These are phyloP conservation scores for Scaptomyza hsui DNA, from an alignment of 1,140 invertebrate genomes.

Conservation along the genomic window DNA sequence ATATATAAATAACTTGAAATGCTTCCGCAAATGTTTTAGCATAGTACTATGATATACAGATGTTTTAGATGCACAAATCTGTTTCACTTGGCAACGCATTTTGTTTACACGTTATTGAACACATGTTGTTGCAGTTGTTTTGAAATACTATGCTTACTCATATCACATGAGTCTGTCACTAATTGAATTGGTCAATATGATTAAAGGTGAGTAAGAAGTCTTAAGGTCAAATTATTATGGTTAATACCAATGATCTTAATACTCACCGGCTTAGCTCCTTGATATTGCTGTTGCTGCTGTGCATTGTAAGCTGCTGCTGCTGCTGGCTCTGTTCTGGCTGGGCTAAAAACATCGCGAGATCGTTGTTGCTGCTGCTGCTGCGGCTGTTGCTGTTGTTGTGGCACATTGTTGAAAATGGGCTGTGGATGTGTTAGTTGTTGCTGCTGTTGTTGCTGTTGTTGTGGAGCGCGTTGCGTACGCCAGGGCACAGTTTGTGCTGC, in stretches of 20 bases:
- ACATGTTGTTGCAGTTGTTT: neutral
- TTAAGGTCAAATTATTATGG: constrained; percentile 22
- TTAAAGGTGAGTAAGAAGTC: constrained; percentile 35
- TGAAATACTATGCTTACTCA: constrained; percentile 41
- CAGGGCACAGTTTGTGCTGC: constrained; percentile 65
- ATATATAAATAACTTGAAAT: constrained; percentile 57
- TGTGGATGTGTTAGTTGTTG: constrained; percentile 60
- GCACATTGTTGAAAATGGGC: constrained; percentile 77
- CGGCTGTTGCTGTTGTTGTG: constrained; percentile 56
- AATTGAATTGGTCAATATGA: constrained; percentile 17
- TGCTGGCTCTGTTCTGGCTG: constrained; percentile 36
- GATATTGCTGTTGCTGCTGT: constrained; percentile 63
- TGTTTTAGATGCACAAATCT: constrained; percentile 1
- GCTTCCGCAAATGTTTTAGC: constrained; percentile 49
- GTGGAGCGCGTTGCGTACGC: constrained; percentile 68
- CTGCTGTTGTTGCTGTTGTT: constrained; percentile 42
- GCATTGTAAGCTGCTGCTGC: constrained; percentile 36
- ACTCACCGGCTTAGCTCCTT: constrained; percentile 74
- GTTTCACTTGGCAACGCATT: constrained; percentile 2
- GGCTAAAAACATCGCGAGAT: constrained; percentile 54
- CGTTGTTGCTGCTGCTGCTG: constrained; percentile 60
- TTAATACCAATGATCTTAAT: neutral
- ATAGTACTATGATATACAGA: constrained; percentile 14
- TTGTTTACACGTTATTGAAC: neutral
- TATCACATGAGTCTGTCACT: neutral